These are phyloP conservation scores for Odontamblyopus lacepedii DNA, from an alignment of 2,797 vertebrate genomes.

Conservation along the genomic window DNA sequence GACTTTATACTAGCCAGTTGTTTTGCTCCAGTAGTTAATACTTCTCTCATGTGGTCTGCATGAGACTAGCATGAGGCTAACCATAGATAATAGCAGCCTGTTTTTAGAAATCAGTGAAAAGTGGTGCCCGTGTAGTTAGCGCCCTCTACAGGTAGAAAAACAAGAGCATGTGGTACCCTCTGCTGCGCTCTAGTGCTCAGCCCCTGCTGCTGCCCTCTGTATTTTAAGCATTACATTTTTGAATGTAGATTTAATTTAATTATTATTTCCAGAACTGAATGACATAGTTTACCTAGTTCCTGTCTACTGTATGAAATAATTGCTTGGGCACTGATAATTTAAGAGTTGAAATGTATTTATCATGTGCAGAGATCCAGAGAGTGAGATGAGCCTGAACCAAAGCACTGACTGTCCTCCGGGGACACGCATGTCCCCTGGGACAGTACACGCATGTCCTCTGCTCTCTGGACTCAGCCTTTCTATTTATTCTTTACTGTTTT, in stretches of 20 bases:
- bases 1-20: neutral
- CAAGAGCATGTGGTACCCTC: conserved; percentile 20
- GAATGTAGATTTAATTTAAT: conserved; percentile 46
- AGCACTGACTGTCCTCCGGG: conserved; percentile 37
- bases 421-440: conserved; percentile 5
- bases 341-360: neutral
- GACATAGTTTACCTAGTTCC: neutral
- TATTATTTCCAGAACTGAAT: conserved; percentile 8
- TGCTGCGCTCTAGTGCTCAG: conserved; percentile 57
- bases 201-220: conserved; percentile 28
- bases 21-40: neutral
- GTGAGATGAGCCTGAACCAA: conserved; percentile 58
- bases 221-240: conserved; percentile 32
- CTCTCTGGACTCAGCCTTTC: neutral
- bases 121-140: neutral
- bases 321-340: neutral
- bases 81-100: neutral
- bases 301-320: neutral
- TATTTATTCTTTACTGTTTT: neutral
- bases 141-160: neutral
- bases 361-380: neutral
- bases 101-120: neutral
- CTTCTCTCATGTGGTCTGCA: neutral
- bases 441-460: neutral
- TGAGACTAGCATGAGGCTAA: neutral